A percentile compares a stretch with the other conserved stretches of the same genome.
Conservation (phyloP, 2,888 invertebrate species). For the Rhagonycha lutea region DNA sequence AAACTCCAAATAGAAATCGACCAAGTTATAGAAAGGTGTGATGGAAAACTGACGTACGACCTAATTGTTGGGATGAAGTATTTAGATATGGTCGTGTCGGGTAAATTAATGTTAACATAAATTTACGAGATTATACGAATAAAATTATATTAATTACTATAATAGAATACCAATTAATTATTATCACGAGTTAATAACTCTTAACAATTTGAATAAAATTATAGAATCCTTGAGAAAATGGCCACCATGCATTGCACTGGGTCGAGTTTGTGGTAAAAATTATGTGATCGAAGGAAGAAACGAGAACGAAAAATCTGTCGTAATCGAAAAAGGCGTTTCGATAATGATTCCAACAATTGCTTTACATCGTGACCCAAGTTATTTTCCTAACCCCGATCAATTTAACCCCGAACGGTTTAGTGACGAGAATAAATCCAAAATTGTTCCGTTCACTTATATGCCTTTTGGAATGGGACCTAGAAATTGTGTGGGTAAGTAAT, state of each 20-base stretch:
- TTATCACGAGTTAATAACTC: too few species aligned
- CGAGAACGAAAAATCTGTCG: constrained; percentile 22
- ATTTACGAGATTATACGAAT: neutral
- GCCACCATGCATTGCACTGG: constrained; percentile 51
- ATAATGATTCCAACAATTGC: constrained; percentile 57
- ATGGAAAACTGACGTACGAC: neutral
- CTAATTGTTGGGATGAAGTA: constrained; percentile 1
- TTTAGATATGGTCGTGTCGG: constrained; percentile 4
- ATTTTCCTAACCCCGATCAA: constrained; percentile 59
- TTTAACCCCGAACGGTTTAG: constrained; percentile 60
- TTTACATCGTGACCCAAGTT: constrained; percentile 59
- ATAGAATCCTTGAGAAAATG: constrained; percentile 57
- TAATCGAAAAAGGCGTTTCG: constrained; percentile 2
- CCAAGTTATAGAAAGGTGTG: neutral
- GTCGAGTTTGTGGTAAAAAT: constrained; percentile 54
- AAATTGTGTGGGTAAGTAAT: constrained; percentile 46
- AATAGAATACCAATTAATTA: too few species aligned
- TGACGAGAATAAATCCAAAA: constrained; percentile 57
- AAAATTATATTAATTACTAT: too few species aligned
- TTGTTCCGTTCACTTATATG: constrained; percentile 57
- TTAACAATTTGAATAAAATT: too few species aligned
- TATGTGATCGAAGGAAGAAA: constrained; percentile 46
- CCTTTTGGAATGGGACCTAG: constrained; percentile 57
- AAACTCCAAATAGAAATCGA: constrained; percentile 2
- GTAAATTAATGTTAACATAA: neutral